Percentiles rank a stretch among this genome's conserved stretches.
Conservation (phyloP, 2,797 vertebrate genomes). For the Botia kubotai region DNA sequence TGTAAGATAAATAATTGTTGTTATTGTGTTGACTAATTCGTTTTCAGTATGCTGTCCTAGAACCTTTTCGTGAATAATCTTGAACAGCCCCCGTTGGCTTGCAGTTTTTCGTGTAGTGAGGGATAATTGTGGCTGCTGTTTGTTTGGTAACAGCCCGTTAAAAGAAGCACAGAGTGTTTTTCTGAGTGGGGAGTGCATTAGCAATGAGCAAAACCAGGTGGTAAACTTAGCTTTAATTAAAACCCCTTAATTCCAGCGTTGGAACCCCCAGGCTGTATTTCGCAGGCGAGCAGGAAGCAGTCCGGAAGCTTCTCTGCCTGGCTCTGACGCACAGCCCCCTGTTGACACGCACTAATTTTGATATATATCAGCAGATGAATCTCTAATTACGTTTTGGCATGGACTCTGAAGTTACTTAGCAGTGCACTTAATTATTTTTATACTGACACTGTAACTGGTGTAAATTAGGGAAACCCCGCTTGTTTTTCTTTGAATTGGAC, state of each 20-base stretch:
- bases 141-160: constrained; percentile 55
- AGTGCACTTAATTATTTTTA: constrained; percentile 85
- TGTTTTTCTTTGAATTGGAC: constrained; percentile 63
- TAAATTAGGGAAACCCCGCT: constrained; percentile 78
- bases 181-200: constrained; percentile 57
- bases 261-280: constrained; percentile 76
- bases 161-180: constrained; percentile 49
- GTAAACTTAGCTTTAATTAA: constrained; percentile 81
- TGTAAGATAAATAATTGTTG: not conserved
- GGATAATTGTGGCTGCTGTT: constrained; percentile 44
- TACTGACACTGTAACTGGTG: constrained; percentile 73
- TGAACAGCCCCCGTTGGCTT: not conserved
- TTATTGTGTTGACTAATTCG: not conserved
- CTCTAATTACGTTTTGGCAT: constrained; percentile 94
- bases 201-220: constrained; percentile 72
- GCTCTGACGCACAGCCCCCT: constrained; percentile 85
- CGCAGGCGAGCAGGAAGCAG: constrained; percentile 79
- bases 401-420: constrained; percentile 83
- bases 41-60: not conserved
- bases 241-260: constrained; percentile 74
- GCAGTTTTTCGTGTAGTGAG: not conserved
- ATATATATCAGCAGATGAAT: constrained; percentile 91
- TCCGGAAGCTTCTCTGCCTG: constrained; percentile 76
- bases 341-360: constrained; percentile 91
- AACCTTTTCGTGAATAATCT: not conserved